Percentiles rank a stretch among this genome's conserved stretches.
phyloP scores from a whole-genome alignment of 2,113 vertebrate genomes.

The Hylia prasina region DNA sequence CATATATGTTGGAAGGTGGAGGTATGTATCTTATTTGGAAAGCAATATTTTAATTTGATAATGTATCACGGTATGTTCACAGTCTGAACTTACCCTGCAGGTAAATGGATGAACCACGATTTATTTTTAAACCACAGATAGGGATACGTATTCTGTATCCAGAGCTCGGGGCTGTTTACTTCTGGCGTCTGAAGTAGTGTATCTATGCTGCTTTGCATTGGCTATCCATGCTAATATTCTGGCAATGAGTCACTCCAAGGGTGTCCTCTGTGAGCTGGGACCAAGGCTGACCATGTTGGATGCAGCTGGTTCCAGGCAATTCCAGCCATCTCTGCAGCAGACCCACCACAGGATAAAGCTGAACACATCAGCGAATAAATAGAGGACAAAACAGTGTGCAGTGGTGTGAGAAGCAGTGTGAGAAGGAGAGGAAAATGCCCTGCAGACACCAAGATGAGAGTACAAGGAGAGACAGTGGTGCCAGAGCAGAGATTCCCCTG shows the following conservation, averaged over 20 bases:
- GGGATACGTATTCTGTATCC: neutral
- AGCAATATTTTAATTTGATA: neutral
- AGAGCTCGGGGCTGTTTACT: neutral
- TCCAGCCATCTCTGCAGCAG: neutral
- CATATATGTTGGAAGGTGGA: neutral
- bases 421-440: neutral
- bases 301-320: neutral
- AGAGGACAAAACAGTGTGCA: neutral
- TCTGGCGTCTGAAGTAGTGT: neutral
- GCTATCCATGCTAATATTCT: neutral
- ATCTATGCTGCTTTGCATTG: neutral
- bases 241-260: neutral
- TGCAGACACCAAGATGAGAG: neutral
- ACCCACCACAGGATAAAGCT: neutral
- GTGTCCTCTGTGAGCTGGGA: neutral
- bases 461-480: neutral
- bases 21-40: neutral
- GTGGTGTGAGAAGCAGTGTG: neutral
- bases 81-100: neutral
- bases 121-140: neutral
- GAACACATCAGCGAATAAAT: accelerated
- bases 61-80: neutral
- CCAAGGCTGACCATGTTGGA: neutral
- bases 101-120: accelerated
- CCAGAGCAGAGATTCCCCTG: neutral